phyloP scores from a whole-genome alignment of 1,140 invertebrate genomes.

The Pachyrhynchus sulphureomaculatus region DNA sequence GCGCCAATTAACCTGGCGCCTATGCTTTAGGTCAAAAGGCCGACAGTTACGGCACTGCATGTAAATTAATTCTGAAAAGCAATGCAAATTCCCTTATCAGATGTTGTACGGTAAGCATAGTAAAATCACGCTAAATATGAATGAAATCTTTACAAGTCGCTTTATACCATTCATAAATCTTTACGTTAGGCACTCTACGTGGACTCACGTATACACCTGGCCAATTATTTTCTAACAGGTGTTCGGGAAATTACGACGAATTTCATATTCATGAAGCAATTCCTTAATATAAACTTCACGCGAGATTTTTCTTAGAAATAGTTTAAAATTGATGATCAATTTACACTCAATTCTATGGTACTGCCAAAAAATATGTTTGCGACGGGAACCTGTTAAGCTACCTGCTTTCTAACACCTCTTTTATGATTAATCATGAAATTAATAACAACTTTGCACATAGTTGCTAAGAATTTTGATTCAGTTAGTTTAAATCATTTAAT shows the following conservation, averaged over 20 bases:
- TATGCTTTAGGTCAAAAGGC: background rate
- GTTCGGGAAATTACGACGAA: conserved; percentile 25
- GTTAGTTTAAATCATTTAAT: too few relatives aligned
- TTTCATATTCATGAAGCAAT: conserved; percentile 7
- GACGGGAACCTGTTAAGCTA: too few relatives aligned
- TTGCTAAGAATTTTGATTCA: too few relatives aligned
- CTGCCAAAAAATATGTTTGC: too few relatives aligned
- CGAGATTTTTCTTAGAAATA: conserved; percentile 8
- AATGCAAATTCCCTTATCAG: conserved; percentile 31
- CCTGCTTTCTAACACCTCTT: too few relatives aligned
- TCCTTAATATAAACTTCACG: conserved; percentile 4
- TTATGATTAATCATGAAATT: too few relatives aligned
- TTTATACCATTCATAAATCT: conserved; percentile 39
- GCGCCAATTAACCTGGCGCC: background rate
- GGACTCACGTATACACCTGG: conserved; percentile 23
- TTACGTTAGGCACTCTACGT: conserved; percentile 27
- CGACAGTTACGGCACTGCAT: conserved; percentile 9
- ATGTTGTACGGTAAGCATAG: conserved; percentile 31
- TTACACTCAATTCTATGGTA: too few relatives aligned
- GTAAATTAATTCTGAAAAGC: conserved; percentile 18
- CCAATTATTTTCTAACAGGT: conserved; percentile 30
- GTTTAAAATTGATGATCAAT: background rate
- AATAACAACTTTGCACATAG: too few relatives aligned
- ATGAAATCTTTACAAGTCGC: conserved; percentile 39
- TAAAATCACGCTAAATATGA: conserved; percentile 37